These are phyloP conservation scores for Ganaspis sp. DNA, from an alignment of 1,140 invertebrate species.

Conservation along the genomic window DNA sequence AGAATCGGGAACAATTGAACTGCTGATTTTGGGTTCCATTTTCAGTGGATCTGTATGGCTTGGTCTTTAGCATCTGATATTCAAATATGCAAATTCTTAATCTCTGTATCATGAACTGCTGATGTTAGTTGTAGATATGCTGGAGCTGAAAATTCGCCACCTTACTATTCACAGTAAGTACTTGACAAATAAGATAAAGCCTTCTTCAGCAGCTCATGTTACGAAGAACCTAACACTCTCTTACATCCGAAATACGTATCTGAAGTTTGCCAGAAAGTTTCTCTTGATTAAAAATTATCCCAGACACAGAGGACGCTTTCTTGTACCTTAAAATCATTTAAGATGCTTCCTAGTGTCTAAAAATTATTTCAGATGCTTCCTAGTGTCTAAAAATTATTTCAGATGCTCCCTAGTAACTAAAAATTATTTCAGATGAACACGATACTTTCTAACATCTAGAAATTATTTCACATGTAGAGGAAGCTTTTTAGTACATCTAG, in stretches of 20 bases:
- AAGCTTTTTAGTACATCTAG: too few relatives aligned
- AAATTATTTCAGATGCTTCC: too few relatives aligned
- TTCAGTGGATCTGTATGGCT: not conserved
- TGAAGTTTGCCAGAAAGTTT: not conserved
- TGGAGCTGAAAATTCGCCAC: slow-evolving; percentile 29
- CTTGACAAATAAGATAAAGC: slow-evolving; percentile 29
- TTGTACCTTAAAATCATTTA: too few relatives aligned
- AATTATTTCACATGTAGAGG: too few relatives aligned
- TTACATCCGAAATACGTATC: slow-evolving; percentile 6
- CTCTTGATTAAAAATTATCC: too few relatives aligned
- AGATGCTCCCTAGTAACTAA: too few relatives aligned
- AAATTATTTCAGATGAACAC: too few relatives aligned
- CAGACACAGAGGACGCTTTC: too few relatives aligned
- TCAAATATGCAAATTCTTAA: not conserved
- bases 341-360: too few relatives aligned
- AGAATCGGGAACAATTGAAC: not conserved
- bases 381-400: too few relatives aligned
- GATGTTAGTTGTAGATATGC: slow-evolving; percentile 31
- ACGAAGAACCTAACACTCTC: slow-evolving; percentile 27
- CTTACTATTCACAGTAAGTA: slow-evolving; percentile 31
- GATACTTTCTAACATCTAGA: too few relatives aligned
- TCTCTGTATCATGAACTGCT: slow-evolving; percentile 31
- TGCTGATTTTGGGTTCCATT: not conserved
- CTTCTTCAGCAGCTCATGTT: slow-evolving; percentile 31
- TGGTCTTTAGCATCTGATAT: not conserved